Percentiles rank a stretch among this genome's conserved stretches.
Evolutionary conservation across 2,797 vertebrate species (phyloP).

Genomic region (Anabas testudineus): DNA sequence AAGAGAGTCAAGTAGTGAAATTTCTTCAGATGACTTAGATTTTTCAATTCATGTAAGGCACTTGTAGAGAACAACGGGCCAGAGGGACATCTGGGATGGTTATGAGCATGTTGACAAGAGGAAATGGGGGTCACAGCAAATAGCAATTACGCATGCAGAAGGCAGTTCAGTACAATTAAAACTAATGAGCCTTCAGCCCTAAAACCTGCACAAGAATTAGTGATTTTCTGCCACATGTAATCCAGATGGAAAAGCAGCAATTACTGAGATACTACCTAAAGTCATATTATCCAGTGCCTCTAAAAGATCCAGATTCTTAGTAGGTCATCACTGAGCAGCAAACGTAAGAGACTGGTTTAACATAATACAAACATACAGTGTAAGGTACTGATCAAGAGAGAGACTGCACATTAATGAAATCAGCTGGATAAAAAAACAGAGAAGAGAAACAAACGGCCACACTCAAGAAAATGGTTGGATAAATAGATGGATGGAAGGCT

Average conservation of each 20-base stretch:
- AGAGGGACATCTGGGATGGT: conserved; percentile 73
- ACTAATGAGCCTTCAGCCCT: conserved; percentile 81
- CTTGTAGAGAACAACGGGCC: conserved; percentile 51
- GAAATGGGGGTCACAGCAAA: conserved; percentile 79
- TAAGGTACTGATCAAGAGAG: background rate
- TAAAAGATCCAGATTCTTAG: conserved; percentile 44
- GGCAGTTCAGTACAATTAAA: conserved; percentile 80
- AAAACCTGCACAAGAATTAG: conserved; percentile 72
- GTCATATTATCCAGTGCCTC: conserved; percentile 40
- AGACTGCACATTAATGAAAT: background rate
- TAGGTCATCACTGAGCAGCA: conserved; percentile 25
- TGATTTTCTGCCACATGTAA: conserved; percentile 82
- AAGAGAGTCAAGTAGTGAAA: conserved; percentile 43
- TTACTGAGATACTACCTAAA: conserved; percentile 55
- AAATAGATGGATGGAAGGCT: background rate
- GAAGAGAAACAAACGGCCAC: background rate
- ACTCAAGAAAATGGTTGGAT: background rate
- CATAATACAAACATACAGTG: background rate
- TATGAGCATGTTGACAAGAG: conserved; percentile 80
- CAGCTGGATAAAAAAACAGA: background rate
- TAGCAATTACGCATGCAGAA: conserved; percentile 79
- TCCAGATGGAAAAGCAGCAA: conserved; percentile 78
- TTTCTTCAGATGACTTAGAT: conserved; percentile 35
- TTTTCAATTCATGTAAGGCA: conserved; percentile 32
- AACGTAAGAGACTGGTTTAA: conserved; percentile 7